Conservation (phyloP, 2,113 vertebrate genomes). For the Malurus elegans region DNA sequence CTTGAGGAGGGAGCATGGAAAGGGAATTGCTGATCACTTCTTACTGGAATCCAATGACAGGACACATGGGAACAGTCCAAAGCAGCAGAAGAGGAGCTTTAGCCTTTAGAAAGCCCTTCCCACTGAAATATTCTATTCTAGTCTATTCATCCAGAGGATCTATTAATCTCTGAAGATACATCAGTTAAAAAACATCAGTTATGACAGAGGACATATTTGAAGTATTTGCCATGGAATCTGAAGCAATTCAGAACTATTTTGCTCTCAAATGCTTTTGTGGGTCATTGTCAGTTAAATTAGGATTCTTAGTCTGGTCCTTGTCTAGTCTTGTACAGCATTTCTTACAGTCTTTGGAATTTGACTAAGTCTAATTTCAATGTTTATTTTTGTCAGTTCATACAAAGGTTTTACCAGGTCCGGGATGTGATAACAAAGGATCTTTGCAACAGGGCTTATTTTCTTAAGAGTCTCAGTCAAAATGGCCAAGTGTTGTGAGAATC, state of each 20-base stretch:
- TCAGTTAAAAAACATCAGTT: background rate
- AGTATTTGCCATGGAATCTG: background rate
- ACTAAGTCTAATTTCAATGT: background rate
- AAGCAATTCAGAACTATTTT: background rate
- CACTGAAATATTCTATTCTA: background rate
- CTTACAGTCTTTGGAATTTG: background rate
- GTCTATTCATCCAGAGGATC: background rate
- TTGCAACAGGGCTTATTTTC: background rate
- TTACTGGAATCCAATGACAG: background rate
- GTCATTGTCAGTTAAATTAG: background rate
- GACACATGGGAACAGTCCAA: background rate
- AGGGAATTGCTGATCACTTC: background rate
- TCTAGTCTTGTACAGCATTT: background rate
- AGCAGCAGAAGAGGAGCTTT: rapidly evolving
- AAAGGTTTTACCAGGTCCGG: background rate
- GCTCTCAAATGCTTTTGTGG: background rate
- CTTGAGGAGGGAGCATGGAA: background rate
- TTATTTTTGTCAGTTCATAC: background rate
- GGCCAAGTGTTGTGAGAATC: background rate
- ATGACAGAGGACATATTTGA: background rate
- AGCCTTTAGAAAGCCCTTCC: background rate
- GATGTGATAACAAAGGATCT: background rate
- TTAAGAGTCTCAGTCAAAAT: background rate
- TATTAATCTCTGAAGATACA: background rate
- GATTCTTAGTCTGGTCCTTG: background rate